These are phyloP conservation scores for Fissipunctia ypsillon DNA, from an alignment of 2,888 invertebrate species.

Conservation along the genomic window DNA sequence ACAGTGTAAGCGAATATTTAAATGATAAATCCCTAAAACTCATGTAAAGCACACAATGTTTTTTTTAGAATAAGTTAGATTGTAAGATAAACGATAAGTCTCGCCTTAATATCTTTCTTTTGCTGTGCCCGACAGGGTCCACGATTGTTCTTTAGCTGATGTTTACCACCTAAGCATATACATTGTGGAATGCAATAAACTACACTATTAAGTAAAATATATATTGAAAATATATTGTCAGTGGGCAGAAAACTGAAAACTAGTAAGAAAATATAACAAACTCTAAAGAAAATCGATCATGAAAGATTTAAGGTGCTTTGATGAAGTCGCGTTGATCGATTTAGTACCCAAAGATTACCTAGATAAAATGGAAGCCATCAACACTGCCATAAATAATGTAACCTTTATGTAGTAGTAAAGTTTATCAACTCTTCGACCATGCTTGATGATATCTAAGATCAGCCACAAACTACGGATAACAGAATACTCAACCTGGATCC, in stretches of 20 bases:
- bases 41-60: too few species aligned
- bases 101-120: too few species aligned
- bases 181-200: too few species aligned
- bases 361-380: conserved; percentile 23
- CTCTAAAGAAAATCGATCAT: not conserved
- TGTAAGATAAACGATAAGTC: too few species aligned
- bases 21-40: too few species aligned
- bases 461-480: conserved; percentile 31
- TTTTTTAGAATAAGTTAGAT: too few species aligned
- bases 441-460: conserved; percentile 30
- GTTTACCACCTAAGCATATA: too few species aligned
- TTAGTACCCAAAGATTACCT: conserved; percentile 7
- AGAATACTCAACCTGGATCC: not conserved
- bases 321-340: not conserved
- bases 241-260: not conserved
- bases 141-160: too few species aligned
- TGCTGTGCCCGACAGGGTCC: too few species aligned
- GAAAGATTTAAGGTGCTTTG: not conserved
- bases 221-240: not conserved
- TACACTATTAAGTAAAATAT: too few species aligned
- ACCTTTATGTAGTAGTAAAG: conserved; percentile 50
- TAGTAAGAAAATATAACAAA: not conserved
- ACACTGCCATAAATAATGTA: conserved; percentile 42
- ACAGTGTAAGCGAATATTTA: too few species aligned
- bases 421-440: conserved; percentile 33